phyloP scores from a whole-genome alignment of 2,888 invertebrate species.

The Aleiodes alternator region DNA sequence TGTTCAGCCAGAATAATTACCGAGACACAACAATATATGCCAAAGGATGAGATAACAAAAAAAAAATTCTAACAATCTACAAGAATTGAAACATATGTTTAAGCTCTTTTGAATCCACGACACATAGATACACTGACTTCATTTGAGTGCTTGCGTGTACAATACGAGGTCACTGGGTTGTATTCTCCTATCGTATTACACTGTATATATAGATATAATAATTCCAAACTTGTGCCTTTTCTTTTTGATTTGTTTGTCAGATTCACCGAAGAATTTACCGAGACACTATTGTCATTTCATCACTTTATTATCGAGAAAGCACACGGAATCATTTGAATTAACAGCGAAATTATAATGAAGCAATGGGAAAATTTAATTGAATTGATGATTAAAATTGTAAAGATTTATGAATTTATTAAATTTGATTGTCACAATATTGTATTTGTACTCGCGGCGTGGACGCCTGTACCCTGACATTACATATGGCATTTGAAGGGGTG shows the following conservation, averaged over 20 bases:
- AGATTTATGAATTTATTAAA: background rate
- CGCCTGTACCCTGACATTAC: constrained; percentile 67
- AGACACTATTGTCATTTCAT: background rate
- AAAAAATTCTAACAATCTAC: background rate
- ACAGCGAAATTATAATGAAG: constrained; percentile 10
- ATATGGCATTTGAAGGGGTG: constrained; percentile 63
- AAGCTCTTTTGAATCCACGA: background rate
- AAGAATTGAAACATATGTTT: background rate
- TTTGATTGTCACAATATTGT: background rate
- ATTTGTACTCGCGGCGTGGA: constrained; percentile 4
- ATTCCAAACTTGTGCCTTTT: constrained; percentile 36
- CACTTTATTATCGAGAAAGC: background rate
- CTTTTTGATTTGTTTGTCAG: constrained; percentile 33
- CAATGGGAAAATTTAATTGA: background rate
- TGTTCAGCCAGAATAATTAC: constrained; percentile 71
- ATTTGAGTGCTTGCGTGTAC: constrained; percentile 44
- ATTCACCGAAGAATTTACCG: background rate
- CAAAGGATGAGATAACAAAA: background rate
- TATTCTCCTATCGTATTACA: constrained; percentile 24
- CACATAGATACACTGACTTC: constrained; percentile 36
- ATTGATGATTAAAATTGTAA: too few species aligned
- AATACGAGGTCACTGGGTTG: constrained; percentile 57
- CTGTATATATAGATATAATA: constrained; percentile 11
- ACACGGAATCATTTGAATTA: background rate
- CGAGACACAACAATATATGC: constrained; percentile 20